Base-by-base conservation (phyloP, 2,888 invertebrate species). In the Cheilosia impressa region DNA sequence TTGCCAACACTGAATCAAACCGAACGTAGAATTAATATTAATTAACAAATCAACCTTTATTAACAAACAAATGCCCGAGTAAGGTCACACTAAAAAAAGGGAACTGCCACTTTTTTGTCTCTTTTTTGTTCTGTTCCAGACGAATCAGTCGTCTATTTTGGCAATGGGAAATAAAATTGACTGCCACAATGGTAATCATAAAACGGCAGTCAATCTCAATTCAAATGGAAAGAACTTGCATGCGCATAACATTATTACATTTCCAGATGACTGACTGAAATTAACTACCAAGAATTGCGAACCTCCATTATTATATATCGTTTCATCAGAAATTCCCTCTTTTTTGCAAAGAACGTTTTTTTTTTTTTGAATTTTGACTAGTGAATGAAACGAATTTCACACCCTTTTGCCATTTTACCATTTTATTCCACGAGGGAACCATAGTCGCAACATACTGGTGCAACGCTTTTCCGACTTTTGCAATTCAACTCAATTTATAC, bases 401-500 rank as follows among this genome's bases (percentile, higher is more conserved):
- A 79, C 79, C 72, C 72, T 79, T 66, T 79, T 66, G 55, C 57
- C 63, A 66, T 79, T 58, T 50, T n/a, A 68, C 34, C 63, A 72
- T 72, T 58, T 50, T n/a, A 24, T 27, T 27, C 6, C 27, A 27
- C 27, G 31, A 3, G 43, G 50, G 47, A 71, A 62, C 62, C 22
- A 47, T 55, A 19, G 62, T 71, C 47, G 55, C 72, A 72, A 73
- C 80, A 73, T 80, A 66, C 80, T 80, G 80, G 73, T 80, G 80
- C 66, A 73, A 45, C 65, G 58, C 65, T 79, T 79, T 79, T 79
- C 65, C 79, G 65, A 73, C 73, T 73, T 73, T 73, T 60, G 53
- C 72, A 66, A 80, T 80, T 68, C 80, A 73, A 80, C 53, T 73
- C 80, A 80, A 80, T 80, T 66, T 80, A 80, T 77, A 22, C 55